A percentile compares a stretch with the other conserved stretches of the same genome.
Evolutionary conservation across 2,113 vertebrate genomes (phyloP).

Genomic region (Megalops atlanticus): DNA sequence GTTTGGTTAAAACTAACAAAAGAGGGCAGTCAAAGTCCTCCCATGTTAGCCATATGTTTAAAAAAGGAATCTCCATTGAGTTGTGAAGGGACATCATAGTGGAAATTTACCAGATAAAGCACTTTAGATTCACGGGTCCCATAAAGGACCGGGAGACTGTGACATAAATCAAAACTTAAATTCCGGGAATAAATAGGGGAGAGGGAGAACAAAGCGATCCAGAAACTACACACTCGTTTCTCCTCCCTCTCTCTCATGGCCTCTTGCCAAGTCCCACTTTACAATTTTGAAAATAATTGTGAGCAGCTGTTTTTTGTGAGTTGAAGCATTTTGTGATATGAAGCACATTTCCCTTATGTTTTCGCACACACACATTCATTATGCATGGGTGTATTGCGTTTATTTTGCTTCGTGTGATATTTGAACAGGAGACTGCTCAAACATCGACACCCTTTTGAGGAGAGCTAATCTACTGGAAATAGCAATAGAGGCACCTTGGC

Average conservation of each 20-base stretch:
- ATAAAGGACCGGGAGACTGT: conserved; percentile 30
- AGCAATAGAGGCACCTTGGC: conserved; percentile 47
- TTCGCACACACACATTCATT: conserved; percentile 40
- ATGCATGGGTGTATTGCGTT: conserved; percentile 50
- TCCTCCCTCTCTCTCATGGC: conserved; percentile 17
- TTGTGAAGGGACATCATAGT: conserved; percentile 29
- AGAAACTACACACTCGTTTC: conserved; percentile 26
- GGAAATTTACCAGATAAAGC: conserved; percentile 39
- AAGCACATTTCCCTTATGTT: conserved; percentile 29
- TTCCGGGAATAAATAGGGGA: conserved; percentile 48
- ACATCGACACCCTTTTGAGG: conserved; percentile 39
- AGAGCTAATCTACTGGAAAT: conserved; percentile 54
- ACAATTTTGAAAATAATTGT: conserved; percentile 43
- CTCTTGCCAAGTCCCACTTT: conserved; percentile 23
- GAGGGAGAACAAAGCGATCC: conserved; percentile 48
- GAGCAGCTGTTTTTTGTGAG: conserved; percentile 43
- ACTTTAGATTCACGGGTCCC: conserved; percentile 34
- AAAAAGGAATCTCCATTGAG: conserved; percentile 13
- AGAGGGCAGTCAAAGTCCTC: neutral
- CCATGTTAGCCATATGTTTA: conserved; percentile 32
- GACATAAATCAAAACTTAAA: conserved; percentile 53
- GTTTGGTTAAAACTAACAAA: neutral
- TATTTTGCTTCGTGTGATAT: conserved; percentile 37
- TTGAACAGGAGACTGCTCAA: conserved; percentile 30
- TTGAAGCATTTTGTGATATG: neutral